These are phyloP conservation scores for Papilio glaucus DNA, from an alignment of 1,140 invertebrate genomes.

Conservation along the genomic window DNA sequence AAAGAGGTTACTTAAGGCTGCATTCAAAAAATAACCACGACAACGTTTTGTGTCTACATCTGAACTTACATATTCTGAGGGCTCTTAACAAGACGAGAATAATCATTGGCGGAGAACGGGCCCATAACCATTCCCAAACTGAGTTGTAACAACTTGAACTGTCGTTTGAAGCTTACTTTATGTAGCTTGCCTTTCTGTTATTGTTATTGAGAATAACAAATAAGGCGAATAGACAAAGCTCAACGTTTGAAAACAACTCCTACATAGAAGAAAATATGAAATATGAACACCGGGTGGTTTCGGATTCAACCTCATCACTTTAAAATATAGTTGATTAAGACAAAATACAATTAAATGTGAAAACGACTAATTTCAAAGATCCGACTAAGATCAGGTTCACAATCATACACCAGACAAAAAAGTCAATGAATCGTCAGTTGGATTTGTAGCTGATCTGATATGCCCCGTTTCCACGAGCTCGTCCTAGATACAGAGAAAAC, in stretches of 20 bases:
- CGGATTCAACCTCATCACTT: too few species aligned
- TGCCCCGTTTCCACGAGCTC: background rate
- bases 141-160: constrained; percentile 41
- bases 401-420: too few species aligned
- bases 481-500: constrained; percentile 11
- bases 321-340: too few species aligned
- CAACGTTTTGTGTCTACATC: background rate
- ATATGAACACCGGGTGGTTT: too few species aligned
- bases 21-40: background rate
- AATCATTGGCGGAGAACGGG: background rate
- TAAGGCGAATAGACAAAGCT: constrained; percentile 23
- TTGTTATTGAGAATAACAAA: constrained; percentile 48
- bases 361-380: too few species aligned
- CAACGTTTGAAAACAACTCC: constrained; percentile 29
- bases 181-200: constrained; percentile 44
- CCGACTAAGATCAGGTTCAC: too few species aligned
- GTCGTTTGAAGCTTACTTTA: constrained; percentile 51
- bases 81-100: constrained; percentile 13
- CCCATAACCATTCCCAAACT: constrained; percentile 20
- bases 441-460: background rate
- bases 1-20: background rate
- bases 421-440: too few species aligned
- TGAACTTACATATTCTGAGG: background rate
- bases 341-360: too few species aligned
- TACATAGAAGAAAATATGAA: constrained; percentile 25